Conservation (phyloP, 2,797 vertebrate genomes). For the Galaxias olidus region DNA sequence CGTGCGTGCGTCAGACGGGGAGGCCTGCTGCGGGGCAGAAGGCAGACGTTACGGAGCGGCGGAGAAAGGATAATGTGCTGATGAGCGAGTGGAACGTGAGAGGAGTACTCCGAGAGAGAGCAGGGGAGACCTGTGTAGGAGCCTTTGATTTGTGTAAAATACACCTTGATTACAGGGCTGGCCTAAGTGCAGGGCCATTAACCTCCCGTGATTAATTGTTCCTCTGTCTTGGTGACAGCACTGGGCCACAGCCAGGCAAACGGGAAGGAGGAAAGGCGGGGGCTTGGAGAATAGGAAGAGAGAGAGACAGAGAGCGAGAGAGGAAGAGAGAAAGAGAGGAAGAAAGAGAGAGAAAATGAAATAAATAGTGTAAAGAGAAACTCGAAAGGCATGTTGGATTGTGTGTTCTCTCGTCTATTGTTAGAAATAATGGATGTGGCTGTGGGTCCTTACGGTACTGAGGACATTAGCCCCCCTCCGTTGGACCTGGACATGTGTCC, state of each 20-base stretch:
- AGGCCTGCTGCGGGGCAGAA: background rate
- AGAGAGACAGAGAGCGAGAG: too few species aligned
- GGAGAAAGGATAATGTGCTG: constrained; percentile 1
- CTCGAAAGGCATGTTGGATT: too few species aligned
- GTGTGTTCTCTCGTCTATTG: too few species aligned
- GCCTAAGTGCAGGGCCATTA: constrained; percentile 8
- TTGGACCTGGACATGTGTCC: too few species aligned
- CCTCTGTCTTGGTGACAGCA: background rate
- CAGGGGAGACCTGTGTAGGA: background rate
- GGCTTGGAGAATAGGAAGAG: background rate
- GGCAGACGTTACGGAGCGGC: too few species aligned
- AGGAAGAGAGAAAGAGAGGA: background rate
- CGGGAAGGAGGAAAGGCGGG: background rate
- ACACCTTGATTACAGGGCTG: constrained; percentile 13
- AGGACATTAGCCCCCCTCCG: too few species aligned
- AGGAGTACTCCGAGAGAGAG: constrained; percentile 2
- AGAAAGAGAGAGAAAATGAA: too few species aligned
- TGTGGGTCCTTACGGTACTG: too few species aligned
- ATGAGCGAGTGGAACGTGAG: background rate
- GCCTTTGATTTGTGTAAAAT: constrained; percentile 10
- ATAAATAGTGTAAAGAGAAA: too few species aligned
- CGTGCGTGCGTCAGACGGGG: background rate
- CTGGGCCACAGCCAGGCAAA: background rate
- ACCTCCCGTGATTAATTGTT: constrained; percentile 9
- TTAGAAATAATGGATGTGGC: too few species aligned